A percentile compares a stretch with the other conserved stretches of the same genome.
Conservation (phyloP, 2,113 vertebrate genomes). For the Harpagus bidentatus region DNA sequence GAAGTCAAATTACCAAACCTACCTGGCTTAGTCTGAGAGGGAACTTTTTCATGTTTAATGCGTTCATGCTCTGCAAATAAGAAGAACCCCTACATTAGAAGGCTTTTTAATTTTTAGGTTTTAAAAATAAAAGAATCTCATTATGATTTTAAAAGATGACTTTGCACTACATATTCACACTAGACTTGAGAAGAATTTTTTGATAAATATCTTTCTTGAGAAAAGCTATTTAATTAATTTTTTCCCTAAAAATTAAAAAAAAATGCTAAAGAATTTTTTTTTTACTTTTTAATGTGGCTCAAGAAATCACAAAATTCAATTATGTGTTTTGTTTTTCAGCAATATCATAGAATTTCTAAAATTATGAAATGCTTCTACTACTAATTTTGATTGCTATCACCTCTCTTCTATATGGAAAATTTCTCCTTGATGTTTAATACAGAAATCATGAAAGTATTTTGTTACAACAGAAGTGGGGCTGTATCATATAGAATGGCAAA, state of each 20-base stretch:
- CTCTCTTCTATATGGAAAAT: not conserved
- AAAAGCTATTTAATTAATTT: rapidly evolving
- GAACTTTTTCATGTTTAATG: slow-evolving; percentile 40
- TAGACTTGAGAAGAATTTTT: not conserved
- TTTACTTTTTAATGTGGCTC: not conserved
- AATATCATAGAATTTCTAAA: not conserved
- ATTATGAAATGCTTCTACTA: not conserved
- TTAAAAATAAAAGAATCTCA: not conserved
- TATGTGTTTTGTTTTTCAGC: not conserved
- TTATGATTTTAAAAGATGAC: not conserved
- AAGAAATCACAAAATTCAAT: not conserved
- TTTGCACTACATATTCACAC: not conserved
- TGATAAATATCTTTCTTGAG: not conserved
- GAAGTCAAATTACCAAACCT: not conserved
- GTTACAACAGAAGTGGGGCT: not conserved
- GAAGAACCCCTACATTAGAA: not conserved
- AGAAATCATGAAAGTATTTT: not conserved
- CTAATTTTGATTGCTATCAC: not conserved
- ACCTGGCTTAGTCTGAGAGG: slow-evolving; percentile 63
- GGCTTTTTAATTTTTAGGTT: not conserved
- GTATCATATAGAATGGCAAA: not conserved
- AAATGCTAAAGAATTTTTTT: not conserved
- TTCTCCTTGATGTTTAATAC: not conserved
- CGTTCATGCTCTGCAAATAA: slow-evolving; percentile 56
- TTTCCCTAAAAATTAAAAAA: not conserved